A percentile compares a stretch with the other conserved stretches of the same genome.
Conservation (phyloP, 2,113 vertebrate species). For the Oncorhynchus keta region DNA sequence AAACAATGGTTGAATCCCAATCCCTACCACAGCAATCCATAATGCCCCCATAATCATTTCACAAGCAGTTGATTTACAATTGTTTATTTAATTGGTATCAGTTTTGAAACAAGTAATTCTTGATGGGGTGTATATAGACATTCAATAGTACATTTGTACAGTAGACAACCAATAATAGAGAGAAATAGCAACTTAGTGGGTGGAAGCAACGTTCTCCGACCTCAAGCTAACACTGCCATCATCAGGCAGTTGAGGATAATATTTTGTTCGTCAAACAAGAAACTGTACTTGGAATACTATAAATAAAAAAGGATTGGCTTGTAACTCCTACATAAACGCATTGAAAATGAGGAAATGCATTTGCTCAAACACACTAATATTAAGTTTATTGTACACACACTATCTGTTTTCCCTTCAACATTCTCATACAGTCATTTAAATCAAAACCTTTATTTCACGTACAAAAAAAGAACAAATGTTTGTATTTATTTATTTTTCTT, state of each 20-base stretch:
- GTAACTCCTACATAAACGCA: not conserved
- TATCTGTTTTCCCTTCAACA: not conserved
- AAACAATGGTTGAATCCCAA: too few species aligned
- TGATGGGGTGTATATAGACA: too few species aligned
- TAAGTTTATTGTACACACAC: not conserved
- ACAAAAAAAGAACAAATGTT: not conserved
- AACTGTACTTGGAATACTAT: not conserved
- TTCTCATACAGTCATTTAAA: not conserved
- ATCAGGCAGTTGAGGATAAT: conserved; percentile 25
- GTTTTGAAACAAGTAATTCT: too few species aligned
- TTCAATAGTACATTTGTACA: not conserved
- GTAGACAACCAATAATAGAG: not conserved
- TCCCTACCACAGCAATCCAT: too few species aligned
- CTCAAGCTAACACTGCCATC: conserved; percentile 50
- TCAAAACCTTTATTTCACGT: not conserved
- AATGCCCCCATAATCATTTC: too few species aligned
- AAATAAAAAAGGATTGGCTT: not conserved
- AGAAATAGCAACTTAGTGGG: not conserved
- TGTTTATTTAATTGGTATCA: not conserved
- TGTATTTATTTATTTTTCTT: not conserved
- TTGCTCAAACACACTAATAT: not conserved
- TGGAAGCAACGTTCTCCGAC: not conserved
- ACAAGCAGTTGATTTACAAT: too few species aligned
- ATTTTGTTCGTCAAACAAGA: conserved; percentile 10
- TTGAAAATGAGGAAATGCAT: not conserved